Percentiles rank a stretch among this genome's conserved stretches.
Conservation (phyloP, 2,797 vertebrate species). For the Apogon hyalosoma region DNA sequence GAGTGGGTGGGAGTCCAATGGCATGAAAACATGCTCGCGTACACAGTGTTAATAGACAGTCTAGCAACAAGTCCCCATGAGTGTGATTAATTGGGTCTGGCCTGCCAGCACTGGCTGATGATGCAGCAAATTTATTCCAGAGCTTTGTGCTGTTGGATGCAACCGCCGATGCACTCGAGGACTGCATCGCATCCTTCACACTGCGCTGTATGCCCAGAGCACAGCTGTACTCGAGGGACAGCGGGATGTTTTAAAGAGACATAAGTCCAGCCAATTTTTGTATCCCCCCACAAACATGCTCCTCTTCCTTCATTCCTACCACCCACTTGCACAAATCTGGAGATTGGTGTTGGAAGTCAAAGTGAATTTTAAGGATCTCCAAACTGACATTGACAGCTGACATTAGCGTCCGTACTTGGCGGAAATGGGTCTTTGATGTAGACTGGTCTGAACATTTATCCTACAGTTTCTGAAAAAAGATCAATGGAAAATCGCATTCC, state of each 20-base stretch:
- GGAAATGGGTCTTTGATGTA: conserved; percentile 1
- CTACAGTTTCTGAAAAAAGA: background rate
- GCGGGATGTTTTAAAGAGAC: background rate
- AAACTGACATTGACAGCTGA: background rate
- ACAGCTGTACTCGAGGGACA: background rate
- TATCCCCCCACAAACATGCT: background rate
- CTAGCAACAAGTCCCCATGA: conserved; percentile 47
- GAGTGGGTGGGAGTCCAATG: conserved; percentile 51
- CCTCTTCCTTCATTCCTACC: background rate
- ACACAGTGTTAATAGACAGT: conserved; percentile 47
- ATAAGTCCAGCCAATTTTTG: conserved; percentile 8
- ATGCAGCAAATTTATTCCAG: conserved; percentile 51
- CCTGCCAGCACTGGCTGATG: conserved; percentile 52
- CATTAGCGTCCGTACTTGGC: background rate
- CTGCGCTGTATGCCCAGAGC: conserved; percentile 9
- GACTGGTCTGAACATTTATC: background rate
- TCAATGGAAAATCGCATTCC: background rate
- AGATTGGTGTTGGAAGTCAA: background rate
- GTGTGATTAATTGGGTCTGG: conserved; percentile 60
- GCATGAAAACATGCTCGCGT: conserved; percentile 42
- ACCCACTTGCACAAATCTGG: conserved; percentile 2
- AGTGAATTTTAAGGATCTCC: background rate
- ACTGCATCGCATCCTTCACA: conserved; percentile 14
- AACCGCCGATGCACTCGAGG: conserved; percentile 19
- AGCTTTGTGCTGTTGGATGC: conserved; percentile 30